Evolutionary conservation across 2,888 invertebrate genomes (phyloP), one percentile per base, ranked within the genome.

Genomic region (Scrobipalpa costella): DNA sequence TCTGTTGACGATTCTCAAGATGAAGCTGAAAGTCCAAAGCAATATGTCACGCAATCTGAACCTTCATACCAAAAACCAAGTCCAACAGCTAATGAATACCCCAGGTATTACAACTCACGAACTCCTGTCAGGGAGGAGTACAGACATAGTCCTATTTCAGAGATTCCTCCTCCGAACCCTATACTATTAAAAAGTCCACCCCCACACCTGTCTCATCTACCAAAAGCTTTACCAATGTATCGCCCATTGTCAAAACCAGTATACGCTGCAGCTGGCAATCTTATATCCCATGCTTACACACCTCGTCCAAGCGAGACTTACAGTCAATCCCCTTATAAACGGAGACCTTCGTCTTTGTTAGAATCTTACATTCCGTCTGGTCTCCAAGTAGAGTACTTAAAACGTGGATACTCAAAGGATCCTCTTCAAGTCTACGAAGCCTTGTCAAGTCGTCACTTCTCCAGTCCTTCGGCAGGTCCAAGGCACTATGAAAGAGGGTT

Each of bases 331-430:
- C 74, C 78, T 5, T 84, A 73, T 59, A 88, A 84, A 66, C 83
- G 84, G 62, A 81, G 86, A 9, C 91, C 93, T 0, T 85, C 88
- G 5, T 93, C 93, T 6, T 78, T 94, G 58, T 72, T 94, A 7
- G 94, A 94, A 57, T 94, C 94, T 0, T 94, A 94, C 62, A 90
- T 94, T 63, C 94, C 94, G 52, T 93, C 93, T 40, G 91, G 91
- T 72, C 74, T 93, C 64, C 92, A 92, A 71, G 67, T 86, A 27
- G 91, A 92, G 68, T 92, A 92, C 58, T 69, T 92, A 57, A 92
- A 90, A 68, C 77, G 88, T 71, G 92, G 92, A 47, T 80, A 81
- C 52, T 76, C 83, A 7, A 90, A 86, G 66, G 90, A 92, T 67
- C 89, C 91, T 7, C 55, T 85, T 13, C 73, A 81, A 0, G 84